Percentiles rank a stretch among this genome's conserved stretches.
Evolutionary conservation across 2,888 invertebrate species (phyloP).

Genomic region (Tiliacea aurago): DNA sequence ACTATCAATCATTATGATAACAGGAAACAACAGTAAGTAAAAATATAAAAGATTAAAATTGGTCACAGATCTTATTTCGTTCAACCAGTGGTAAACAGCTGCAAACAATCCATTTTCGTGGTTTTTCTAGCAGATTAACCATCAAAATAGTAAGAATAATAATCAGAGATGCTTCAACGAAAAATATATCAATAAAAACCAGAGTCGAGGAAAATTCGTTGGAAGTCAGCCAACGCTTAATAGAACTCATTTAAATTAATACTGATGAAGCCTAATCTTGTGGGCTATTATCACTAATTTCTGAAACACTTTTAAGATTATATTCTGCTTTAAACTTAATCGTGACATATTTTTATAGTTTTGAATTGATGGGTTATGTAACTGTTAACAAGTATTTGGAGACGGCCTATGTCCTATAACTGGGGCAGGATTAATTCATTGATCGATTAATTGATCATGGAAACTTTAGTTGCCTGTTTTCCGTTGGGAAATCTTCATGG

Average conservation of each 20-base stretch:
- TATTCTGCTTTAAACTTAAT: conserved; percentile 26
- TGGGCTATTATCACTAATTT: conserved; percentile 46
- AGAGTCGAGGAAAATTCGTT: conserved; percentile 27
- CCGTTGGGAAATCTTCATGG: no score
- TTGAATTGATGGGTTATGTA: background rate
- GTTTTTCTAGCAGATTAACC: conserved; percentile 31
- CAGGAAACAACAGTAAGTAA: background rate
- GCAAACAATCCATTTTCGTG: conserved; percentile 31
- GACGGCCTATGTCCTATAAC: no score
- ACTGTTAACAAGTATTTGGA: no score
- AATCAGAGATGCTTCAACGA: conserved; percentile 41
- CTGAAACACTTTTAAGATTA: conserved; percentile 34
- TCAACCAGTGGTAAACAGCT: conserved; percentile 30
- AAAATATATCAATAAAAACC: conserved; percentile 52
- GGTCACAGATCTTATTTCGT: conserved; percentile 33
- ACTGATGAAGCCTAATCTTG: conserved; percentile 44
- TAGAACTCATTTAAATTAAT: conserved; percentile 56
- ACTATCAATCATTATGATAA: background rate
- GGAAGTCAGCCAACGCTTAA: conserved; percentile 51
- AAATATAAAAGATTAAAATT: background rate
- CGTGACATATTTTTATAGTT: conserved; percentile 17
- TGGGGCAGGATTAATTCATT: no score
- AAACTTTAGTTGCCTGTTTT: no score
- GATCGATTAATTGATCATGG: no score
- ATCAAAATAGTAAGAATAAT: conserved; percentile 43